Base-by-base conservation (phyloP, 1,140 invertebrate genomes). In the Platyscapa corneri region DNA sequence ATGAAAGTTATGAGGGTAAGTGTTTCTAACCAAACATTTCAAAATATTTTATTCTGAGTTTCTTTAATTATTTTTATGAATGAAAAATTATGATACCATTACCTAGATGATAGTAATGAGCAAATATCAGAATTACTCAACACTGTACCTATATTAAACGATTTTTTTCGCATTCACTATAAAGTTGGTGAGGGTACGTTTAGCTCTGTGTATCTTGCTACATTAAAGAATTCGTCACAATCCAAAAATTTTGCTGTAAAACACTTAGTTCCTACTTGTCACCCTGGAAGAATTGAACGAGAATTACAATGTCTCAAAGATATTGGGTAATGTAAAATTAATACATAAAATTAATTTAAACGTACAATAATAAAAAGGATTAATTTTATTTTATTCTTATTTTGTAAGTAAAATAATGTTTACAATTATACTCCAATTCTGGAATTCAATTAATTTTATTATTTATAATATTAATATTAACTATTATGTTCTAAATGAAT, bases 101-200 rank as follows among this genome's bases (percentile, higher is more conserved):
- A n/a, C 76, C 70, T 79, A 88, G 86, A 87, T 34, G 80, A 88
- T 37, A 76, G 83, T 65, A 83, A 42, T 7, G 72, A 88, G 32
- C 88, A 91, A 78, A 89, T 88, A 85, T 49, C 79, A 18, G 78
- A 74, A 34, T 85, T 92, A 32, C 60, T 86, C 6, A 70, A 82
- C 27, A 89, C 84, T 7, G 91, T 96, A 72, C 96, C 96, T 64
- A 92, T 94, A 85, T 89, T 96, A 72, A 94, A 94, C 27, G 94
- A 95, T 83, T 93, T 95, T 84, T 96, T 96, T 90, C 91, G 95
- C 87, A 90, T 97, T 0, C 95, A 96, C 89, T 93, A 93, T 27
- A 96, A 96, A 89, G 95, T 97, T 88, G 96, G 96, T 0, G 96
- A 96, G 93, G 97, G 97, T 8, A 97, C 97, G 0, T 98, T 97